A percentile compares a stretch with the other conserved stretches of the same genome.
Conservation (phyloP, 2,113 vertebrate genomes). For the Mohoua ochrocephala region DNA sequence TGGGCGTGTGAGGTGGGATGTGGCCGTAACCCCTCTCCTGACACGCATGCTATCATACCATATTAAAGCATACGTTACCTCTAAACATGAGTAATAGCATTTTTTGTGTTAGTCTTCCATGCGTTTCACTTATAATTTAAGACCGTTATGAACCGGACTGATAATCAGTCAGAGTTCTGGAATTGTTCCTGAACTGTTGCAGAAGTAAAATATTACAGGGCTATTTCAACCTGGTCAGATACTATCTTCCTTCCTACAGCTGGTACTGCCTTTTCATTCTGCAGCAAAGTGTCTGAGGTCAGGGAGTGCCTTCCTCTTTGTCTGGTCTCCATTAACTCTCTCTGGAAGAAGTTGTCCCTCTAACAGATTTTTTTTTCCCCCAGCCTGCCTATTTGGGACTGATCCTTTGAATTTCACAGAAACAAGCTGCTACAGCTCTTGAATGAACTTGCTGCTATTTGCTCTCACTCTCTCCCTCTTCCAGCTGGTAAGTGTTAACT, state of each 20-base stretch:
- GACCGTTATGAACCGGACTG: neutral
- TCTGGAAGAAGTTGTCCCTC: slow-evolving; percentile 29
- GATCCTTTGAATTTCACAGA: slow-evolving; percentile 38
- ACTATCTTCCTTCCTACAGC: neutral
- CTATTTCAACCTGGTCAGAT: neutral
- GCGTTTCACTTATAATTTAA: neutral
- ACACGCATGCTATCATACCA: neutral
- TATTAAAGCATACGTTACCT: neutral
- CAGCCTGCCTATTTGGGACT: slow-evolving; percentile 12
- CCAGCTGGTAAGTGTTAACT: slow-evolving; percentile 64
- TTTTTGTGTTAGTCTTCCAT: neutral
- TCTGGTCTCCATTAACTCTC: slow-evolving; percentile 45
- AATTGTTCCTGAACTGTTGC: neutral
- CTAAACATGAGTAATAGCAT: neutral
- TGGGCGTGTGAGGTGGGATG: neutral
- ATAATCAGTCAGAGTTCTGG: neutral
- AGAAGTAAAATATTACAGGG: neutral
- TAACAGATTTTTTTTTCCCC: neutral
- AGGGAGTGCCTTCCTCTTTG: slow-evolving; percentile 44
- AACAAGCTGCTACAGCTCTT: slow-evolving; percentile 2
- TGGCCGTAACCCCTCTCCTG: neutral
- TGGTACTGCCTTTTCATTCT: slow-evolving; percentile 20
- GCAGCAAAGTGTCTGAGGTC: slow-evolving; percentile 34
- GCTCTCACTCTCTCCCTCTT: slow-evolving; percentile 17
- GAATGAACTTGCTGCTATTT: slow-evolving; percentile 37